These are phyloP conservation scores for Pseudomyrmex dendroicus DNA, from an alignment of 1,140 invertebrate species.

Conservation along the genomic window DNA sequence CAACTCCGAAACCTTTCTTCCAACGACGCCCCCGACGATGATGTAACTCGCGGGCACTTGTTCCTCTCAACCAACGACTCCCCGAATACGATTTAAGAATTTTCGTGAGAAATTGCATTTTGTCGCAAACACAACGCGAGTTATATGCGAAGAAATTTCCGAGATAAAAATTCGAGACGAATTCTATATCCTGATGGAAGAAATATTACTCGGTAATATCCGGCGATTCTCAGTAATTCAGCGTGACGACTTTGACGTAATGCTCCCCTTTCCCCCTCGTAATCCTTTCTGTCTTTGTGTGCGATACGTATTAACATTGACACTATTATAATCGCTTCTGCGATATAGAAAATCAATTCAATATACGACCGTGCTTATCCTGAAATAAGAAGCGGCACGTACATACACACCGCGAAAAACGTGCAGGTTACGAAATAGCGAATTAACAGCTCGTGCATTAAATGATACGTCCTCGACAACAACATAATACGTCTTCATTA, in stretches of 20 bases:
- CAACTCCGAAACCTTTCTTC: slow-evolving; percentile 10
- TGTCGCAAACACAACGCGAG: slow-evolving; percentile 10
- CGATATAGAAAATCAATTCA: slow-evolving; percentile 16
- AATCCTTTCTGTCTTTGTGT: background rate
- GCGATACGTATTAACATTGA: slow-evolving; percentile 6
- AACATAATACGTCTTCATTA: slow-evolving; percentile 73
- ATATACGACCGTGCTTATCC: slow-evolving; percentile 7
- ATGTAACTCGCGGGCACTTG: slow-evolving; percentile 35
- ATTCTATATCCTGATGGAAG: background rate
- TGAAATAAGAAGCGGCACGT: background rate
- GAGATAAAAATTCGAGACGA: background rate
- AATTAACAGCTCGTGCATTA: slow-evolving; percentile 64
- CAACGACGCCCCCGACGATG: background rate
- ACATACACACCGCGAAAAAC: background rate
- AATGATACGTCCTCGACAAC: slow-evolving; percentile 63
- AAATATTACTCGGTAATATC: slow-evolving; percentile 6
- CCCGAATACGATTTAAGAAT: slow-evolving; percentile 32
- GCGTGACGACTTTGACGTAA: background rate
- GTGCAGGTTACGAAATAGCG: slow-evolving; percentile 32
- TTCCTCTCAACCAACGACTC: background rate
- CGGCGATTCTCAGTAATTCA: background rate
- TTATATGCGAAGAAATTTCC: background rate
- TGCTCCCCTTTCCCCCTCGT: background rate
- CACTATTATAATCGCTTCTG: background rate
- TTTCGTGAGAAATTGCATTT: slow-evolving; percentile 25